These are phyloP conservation scores for Thermophis baileyi DNA, from an alignment of 2,113 vertebrate genomes.

Conservation along the genomic window DNA sequence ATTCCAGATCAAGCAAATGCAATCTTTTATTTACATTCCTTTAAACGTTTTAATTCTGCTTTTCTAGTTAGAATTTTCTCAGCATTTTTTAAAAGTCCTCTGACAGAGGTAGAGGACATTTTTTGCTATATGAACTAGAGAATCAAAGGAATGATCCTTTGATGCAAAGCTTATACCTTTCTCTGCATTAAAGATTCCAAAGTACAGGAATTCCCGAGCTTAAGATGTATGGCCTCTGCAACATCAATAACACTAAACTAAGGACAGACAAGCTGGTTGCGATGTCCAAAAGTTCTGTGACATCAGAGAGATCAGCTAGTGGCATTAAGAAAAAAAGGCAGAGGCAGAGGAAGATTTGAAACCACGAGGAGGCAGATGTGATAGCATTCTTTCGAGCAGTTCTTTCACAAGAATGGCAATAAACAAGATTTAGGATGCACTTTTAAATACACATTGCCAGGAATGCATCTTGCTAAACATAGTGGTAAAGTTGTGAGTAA, in stretches of 20 bases:
- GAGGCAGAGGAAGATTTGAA: background rate
- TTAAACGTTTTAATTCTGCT: background rate
- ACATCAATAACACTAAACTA: background rate
- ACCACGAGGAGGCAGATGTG: background rate
- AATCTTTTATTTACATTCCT: background rate
- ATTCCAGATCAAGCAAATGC: background rate
- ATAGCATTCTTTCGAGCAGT: background rate
- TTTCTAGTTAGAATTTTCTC: background rate
- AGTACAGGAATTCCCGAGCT: background rate
- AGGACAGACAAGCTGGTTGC: background rate
- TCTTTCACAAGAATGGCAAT: background rate
- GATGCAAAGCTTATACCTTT: background rate
- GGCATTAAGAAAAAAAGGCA: background rate
- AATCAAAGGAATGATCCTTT: background rate
- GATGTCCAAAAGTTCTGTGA: background rate
- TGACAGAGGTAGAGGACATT: background rate
- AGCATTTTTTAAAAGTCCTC: background rate
- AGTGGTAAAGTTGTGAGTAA: background rate
- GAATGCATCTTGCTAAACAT: background rate
- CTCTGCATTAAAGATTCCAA: background rate
- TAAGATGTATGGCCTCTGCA: background rate
- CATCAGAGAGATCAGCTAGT: background rate
- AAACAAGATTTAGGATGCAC: background rate
- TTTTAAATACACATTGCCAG: background rate
- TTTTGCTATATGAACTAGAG: background rate